Evolutionary conservation across 2,113 vertebrate species (phyloP).

Genomic region (Alectura lathami): DNA sequence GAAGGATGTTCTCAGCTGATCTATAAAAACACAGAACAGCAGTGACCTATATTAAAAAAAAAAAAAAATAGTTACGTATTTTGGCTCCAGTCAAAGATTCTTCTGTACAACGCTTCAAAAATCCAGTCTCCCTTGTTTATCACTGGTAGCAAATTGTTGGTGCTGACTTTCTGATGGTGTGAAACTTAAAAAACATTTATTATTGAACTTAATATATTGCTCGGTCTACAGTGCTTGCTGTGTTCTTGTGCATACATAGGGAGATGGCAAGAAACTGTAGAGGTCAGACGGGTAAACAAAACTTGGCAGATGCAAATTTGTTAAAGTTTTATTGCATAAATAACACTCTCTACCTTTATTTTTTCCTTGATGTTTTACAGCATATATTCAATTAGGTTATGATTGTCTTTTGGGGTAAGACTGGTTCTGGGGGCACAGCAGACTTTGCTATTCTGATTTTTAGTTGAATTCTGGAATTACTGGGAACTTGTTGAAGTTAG

Average conservation of each 20-base stretch:
- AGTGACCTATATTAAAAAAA: conserved; percentile 56
- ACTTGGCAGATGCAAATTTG: neutral
- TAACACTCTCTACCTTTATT: neutral
- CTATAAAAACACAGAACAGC: conserved; percentile 40
- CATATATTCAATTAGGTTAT: neutral
- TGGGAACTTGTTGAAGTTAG: neutral
- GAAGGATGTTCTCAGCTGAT: conserved; percentile 48
- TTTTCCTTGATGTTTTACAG: neutral
- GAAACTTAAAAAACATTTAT: neutral
- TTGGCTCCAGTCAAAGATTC: neutral
- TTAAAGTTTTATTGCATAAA: neutral
- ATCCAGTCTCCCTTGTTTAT: neutral
- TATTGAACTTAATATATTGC: neutral
- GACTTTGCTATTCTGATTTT: neutral
- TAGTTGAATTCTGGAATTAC: neutral
- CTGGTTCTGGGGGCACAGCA: neutral
- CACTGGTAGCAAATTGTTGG: neutral
- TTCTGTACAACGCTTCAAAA: neutral
- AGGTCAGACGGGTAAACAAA: neutral
- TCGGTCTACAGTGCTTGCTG: neutral
- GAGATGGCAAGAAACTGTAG: neutral
- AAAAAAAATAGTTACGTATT: neutral
- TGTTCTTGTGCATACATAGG: neutral
- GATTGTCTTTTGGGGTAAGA: neutral
- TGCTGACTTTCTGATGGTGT: neutral